Evolutionary conservation across 2,888 invertebrate species (phyloP).

Genomic region (Caradrina kadenii): DNA sequence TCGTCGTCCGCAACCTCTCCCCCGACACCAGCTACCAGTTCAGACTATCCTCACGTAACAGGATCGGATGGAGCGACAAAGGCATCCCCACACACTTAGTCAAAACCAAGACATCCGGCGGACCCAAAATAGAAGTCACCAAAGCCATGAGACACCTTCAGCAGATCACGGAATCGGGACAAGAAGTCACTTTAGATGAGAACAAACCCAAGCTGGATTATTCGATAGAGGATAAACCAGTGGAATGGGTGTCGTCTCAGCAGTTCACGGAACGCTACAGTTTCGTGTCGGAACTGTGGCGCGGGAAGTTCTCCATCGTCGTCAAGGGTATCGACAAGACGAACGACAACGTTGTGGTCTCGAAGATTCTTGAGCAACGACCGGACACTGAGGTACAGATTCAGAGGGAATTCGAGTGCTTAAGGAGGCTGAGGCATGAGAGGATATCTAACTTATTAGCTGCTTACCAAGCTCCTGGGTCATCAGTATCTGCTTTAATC

Average conservation of each 20-base stretch:
- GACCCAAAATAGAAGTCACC: slow-evolving; percentile 94
- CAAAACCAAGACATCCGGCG: slow-evolving; percentile 92
- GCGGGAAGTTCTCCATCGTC: slow-evolving; percentile 96
- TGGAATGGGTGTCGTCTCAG: slow-evolving; percentile 93
- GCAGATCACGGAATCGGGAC: slow-evolving; percentile 95
- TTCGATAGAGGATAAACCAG: slow-evolving; percentile 93
- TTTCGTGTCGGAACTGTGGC: slow-evolving; percentile 95
- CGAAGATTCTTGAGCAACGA: slow-evolving; percentile 94
- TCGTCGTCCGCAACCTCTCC: slow-evolving; percentile 94
- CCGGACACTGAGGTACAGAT: slow-evolving; percentile 92
- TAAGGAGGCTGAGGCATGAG: slow-evolving; percentile 96
- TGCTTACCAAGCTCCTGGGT: slow-evolving; percentile 93
- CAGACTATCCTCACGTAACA: slow-evolving; percentile 96
- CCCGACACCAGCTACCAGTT: slow-evolving; percentile 96
- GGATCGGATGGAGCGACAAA: slow-evolving; percentile 98
- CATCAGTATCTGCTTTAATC: slow-evolving; percentile 93
- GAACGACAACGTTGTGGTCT: slow-evolving; percentile 94
- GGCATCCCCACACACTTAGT: slow-evolving; percentile 95
- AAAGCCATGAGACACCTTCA: slow-evolving; percentile 96
- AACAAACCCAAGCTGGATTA: slow-evolving; percentile 93
- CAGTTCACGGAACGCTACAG: slow-evolving; percentile 94
- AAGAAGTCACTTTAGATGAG: slow-evolving; percentile 92
- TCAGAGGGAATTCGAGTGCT: slow-evolving; percentile 95
- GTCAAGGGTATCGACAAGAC: slow-evolving; percentile 94
- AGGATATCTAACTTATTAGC: slow-evolving; percentile 94